Base-by-base conservation (phyloP, 2,113 vertebrate species). In the Myotis davidii region DNA sequence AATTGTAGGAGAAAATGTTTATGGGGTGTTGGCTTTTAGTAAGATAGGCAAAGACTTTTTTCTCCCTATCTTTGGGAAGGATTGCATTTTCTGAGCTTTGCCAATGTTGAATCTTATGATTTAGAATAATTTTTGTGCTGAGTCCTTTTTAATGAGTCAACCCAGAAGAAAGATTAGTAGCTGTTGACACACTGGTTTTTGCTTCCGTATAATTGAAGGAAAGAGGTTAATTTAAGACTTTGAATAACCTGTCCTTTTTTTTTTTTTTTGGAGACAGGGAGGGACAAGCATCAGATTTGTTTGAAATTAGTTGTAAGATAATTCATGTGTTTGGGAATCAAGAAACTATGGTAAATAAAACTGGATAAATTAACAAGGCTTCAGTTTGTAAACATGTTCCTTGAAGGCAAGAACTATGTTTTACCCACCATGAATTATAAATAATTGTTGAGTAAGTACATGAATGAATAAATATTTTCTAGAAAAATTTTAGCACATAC, bases 401-500 rank as follows among this genome's bases (percentile, higher is more conserved):
- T 73, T 82, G 18, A 82, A 64, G 61, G 61, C 12, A 64, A 64
- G 12, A 32, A 64, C 61, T 64, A 14, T 64, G 61, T 64, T 64
- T 64, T 64, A 64, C 27, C 12, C 61, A 29, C 29, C 27, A 64
- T 64, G 27, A 64, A 32, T 64, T 32, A 27, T 64, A 64, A 32
- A 64, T 32, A 64, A 64, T 64, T 64, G 27, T 14, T 32, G 61
- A 32, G 27, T 14, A 64, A 64, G 61, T 64, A 32, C 61, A 64
- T 32, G 59, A 64, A 29, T 81, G 61, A 85, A 89, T 86, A 74
- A 89, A 84, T 27, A 86, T 91, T 91, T 91, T 89, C 70, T 69
- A 56, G 29, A 72, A 86, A 82, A 72, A 85, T 70, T 59, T 48
- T 56, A 90, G 77, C 37, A 54, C 32, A 34, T 9, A 61, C 88